These are phyloP conservation scores for Hemicentrotus pulcherrimus DNA, from an alignment of 35 echinoderm and acorn worm species.

Conservation along the genomic window DNA sequence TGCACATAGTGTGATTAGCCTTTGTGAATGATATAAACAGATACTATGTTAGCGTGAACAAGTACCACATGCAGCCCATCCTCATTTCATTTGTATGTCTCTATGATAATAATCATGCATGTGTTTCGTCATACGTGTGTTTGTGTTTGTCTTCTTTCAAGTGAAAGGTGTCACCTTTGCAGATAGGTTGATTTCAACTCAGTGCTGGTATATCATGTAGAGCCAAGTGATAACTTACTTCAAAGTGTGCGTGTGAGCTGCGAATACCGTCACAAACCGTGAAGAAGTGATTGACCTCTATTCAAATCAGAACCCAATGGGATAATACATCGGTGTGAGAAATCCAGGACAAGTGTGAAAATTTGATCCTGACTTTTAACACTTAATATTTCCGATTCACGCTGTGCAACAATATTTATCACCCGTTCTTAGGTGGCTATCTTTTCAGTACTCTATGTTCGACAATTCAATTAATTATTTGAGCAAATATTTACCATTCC, in stretches of 20 bases:
- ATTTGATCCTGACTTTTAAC: background rate
- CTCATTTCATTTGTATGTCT: no score
- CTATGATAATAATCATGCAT: no score
- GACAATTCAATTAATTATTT: background rate
- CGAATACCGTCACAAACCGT: background rate
- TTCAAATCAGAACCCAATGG: background rate
- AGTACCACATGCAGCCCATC: no score
- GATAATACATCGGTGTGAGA: background rate
- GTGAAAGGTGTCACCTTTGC: background rate
- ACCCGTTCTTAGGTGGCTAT: background rate
- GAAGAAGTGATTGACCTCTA: background rate
- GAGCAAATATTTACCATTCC: no score
- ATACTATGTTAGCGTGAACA: no score
- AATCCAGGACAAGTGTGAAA: background rate
- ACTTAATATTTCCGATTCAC: background rate
- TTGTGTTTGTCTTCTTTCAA: background rate
- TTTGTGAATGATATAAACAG: no score
- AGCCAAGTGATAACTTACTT: background rate
- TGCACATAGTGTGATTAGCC: no score
- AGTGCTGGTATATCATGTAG: background rate
- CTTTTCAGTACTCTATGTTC: background rate
- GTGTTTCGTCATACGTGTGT: no score
- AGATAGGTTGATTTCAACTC: background rate
- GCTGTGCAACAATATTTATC: background rate
- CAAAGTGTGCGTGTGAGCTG: background rate